A percentile compares a stretch with the other conserved stretches of the same genome.
phyloP scores from a whole-genome alignment of 2,797 vertebrate species.

The Enteromius radiatus region DNA sequence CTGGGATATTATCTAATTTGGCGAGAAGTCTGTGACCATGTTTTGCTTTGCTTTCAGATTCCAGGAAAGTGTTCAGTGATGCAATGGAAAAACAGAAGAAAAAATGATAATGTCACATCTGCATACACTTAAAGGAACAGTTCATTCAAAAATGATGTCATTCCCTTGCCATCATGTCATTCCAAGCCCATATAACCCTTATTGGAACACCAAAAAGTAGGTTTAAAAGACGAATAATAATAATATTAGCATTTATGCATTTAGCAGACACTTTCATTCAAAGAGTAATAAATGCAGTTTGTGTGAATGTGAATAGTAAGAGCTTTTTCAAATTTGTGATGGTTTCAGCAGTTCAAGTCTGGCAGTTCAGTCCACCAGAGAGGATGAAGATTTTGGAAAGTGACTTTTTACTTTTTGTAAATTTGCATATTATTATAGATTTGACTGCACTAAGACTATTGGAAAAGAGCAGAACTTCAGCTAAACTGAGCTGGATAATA shows the following conservation, averaged over 20 bases:
- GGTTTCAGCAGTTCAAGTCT: not conserved
- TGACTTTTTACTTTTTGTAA: not conserved
- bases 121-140: slow-evolving; percentile 30
- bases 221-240: not conserved
- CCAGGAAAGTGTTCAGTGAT: slow-evolving; percentile 43
- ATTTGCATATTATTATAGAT: not conserved
- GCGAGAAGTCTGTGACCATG: slow-evolving; percentile 25
- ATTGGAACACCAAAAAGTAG: not conserved
- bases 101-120: slow-evolving; percentile 35
- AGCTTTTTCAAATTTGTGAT: not conserved
- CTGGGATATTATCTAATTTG: slow-evolving; percentile 27
- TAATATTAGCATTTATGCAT: not conserved
- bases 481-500: not conserved
- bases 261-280: not conserved
- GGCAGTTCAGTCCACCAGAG: not conserved
- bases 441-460: not conserved
- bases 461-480: not conserved
- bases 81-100: slow-evolving; percentile 39
- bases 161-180: not conserved
- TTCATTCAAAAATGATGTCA: slow-evolving; percentile 22
- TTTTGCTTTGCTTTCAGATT: slow-evolving; percentile 32
- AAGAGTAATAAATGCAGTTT: not conserved
- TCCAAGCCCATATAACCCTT: not conserved
- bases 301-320: not conserved
- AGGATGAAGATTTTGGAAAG: not conserved